Evolutionary conservation across 1,140 invertebrate genomes (phyloP), one percentile per base, ranked within the genome.

Genomic region (Macrocentrus cingulum): DNA sequence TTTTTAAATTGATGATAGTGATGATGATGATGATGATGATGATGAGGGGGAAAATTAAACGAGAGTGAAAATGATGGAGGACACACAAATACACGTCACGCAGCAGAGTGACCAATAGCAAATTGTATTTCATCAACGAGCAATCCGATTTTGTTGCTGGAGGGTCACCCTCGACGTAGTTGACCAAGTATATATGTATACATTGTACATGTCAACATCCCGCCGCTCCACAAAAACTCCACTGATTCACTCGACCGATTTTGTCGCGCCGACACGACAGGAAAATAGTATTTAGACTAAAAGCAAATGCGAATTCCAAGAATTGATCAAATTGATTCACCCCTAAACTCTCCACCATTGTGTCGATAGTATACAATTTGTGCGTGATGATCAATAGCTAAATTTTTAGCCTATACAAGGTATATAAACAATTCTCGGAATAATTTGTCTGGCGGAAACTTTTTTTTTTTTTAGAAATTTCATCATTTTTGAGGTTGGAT

Each of bases 221-320:
- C 36, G 34, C 20, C 48, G 11, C 5, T 11, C 8, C 19, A 11
- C 9, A 42, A 52, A 46, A 42, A 32, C 48, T 52, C 13, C 18
- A 36, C 37, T 64, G 65, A 66, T 63, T 65, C 60, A 58, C 58
- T 65, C 34, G 58, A 16, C 41, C 54, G 58, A 56, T 67, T 59
- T 63, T 50, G 42, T n/a, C 45, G 37, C 53, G 42, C 11, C 45
- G 37, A 53, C 42, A 52, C 36, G 25, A 23, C 15, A 44, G 52
- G 50, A 25, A 63, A 67, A 64, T 48, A 29, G 59, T 67, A 62
- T 67, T 70, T 69, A 67, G 64, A 58, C 54, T 69, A 70, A 70
- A 69, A 70, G 67, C 61, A 64, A 65, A 62, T 50, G 59, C 50
- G 52, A 51, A 64, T 66, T 56, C 45, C 16, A 19, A 46, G 60